Evolutionary conservation across 2,797 vertebrate species (phyloP), one percentile per base, ranked within the genome.

Genomic region (Sorex maritimensis): DNA sequence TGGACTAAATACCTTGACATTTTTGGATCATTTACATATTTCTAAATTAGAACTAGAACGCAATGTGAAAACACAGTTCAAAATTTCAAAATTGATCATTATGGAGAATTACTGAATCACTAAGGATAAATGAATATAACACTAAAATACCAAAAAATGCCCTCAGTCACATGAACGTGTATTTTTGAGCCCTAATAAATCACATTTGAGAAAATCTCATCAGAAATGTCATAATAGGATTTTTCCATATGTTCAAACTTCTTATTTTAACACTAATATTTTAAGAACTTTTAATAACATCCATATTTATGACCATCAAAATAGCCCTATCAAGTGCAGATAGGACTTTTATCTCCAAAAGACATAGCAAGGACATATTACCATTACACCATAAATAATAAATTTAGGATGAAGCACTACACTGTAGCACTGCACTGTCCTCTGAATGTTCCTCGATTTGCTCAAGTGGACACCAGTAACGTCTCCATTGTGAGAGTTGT

Each of bases 51-150:
- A 94, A 90, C 82, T 93, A n/a, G 19, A 41, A 1, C 74, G 17
- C 26, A 38, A 74, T 79, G 30, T 67, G n/a, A 71, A 74, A 92
- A 71, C 0, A 4, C 61, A 80, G 12, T 88, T 63, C 61, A 63
- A 52, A 52, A 52, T 72, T 83, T 92, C 88, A 67, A 30, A 63
- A 0, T 24, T 81, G 12, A 9, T 95, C 26, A 61, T 26, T 86
- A 30, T 82, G 41, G 95, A 81, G 90, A 96, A 97, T 97, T 96
- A 88, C 88, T 92, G 83, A 96, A 95, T 97, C 61, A 91, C 88
- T 96, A 94, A 93, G 89, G 91, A 95, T 92, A 96, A 95, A 97
- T 94, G 92, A 69, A 88, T 86, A 88, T 87, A 96, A 95, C 44
- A 94, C 73, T 97, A 94, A 86, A 83, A 44, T 73, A 74, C 44